Percentiles rank a stretch among this genome's conserved stretches.
Conservation (phyloP, 2,888 invertebrate genomes). For the Aricia artaxerxes region DNA sequence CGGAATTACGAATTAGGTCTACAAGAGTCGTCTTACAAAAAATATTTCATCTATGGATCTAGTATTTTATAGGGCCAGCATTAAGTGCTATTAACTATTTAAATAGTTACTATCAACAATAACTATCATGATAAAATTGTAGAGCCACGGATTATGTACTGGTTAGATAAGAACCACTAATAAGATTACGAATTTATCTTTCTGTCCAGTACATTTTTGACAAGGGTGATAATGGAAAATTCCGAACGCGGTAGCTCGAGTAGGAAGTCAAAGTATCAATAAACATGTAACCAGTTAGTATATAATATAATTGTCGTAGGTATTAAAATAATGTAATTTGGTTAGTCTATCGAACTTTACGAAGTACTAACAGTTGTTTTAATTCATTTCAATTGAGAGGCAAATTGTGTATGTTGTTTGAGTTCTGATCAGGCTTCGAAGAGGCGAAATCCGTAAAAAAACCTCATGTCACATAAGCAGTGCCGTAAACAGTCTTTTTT, state of each 20-base stretch:
- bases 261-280: conserved; percentile 17
- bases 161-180: conserved; percentile 22
- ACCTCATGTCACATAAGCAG: too few relatives aligned
- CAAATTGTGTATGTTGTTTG: too few relatives aligned
- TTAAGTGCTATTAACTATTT: not conserved
- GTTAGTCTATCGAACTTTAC: too few relatives aligned
- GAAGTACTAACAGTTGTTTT: too few relatives aligned
- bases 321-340: too few relatives aligned
- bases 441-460: too few relatives aligned
- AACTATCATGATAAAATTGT: conserved; percentile 21
- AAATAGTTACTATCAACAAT: not conserved
- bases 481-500: too few relatives aligned
- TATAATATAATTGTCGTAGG: too few relatives aligned
- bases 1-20: not conserved
- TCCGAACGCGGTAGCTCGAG: conserved; percentile 14
- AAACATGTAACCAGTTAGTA: not conserved
- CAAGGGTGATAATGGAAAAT: conserved; percentile 29
- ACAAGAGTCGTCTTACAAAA: not conserved
- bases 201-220: conserved; percentile 13
- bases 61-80: not conserved
- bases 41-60: not conserved
- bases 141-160: not conserved
- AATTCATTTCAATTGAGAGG: too few relatives aligned
- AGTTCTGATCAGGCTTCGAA: too few relatives aligned
- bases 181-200: conserved; percentile 24